Evolutionary conservation across 2,113 vertebrate species (phyloP), one percentile per base, ranked within the genome.

Genomic region (Chionis minor): DNA sequence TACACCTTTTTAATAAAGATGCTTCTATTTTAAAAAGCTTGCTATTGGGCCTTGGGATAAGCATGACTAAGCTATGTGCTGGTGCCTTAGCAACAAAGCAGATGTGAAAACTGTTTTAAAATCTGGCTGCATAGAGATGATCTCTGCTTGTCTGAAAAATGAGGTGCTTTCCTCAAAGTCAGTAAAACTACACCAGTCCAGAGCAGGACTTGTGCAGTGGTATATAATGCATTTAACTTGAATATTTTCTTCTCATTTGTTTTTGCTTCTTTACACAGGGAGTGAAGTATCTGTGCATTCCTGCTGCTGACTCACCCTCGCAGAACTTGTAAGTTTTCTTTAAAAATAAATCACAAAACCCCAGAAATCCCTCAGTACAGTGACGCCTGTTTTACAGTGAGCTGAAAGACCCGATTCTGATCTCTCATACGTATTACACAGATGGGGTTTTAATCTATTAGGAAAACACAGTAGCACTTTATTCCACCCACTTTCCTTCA

Each of bases 241-340:
- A 61, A 52, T 81, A 26, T 82, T 91, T 77, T 87, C 23, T 79
- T 62, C 61, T 95, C 45, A 58, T 86, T 75, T 27, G 6, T 95
- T 82, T 93, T 94, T 97, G 65, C 71, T 61, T 97, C 91, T 79
- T 97, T 97, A 84, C 93, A 65, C 95, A 99, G 99, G 99, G 99
- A 97, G 98, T 99, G 98, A 99, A 99, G 96, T 99, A 99, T 97
- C 98, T 99, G 61, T 99, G 99, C 96, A 99, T 99, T 96, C 98
- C 98, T 74, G 98, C 99, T 81, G 98, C 99, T 49, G 99, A 99
- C 98, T 98, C 99, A 59, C 98, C 98, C 6, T 99, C 98, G 9
- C 99, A 99, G 97, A 99, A 99, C 97, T 96, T 99, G 99, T 99
- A 98, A 99, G 99, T 99, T 97, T 94, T 78, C 70, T 70, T 77